These are phyloP conservation scores for Zapus hudsonius DNA, from an alignment of 2,113 vertebrate species.

Conservation along the genomic window DNA sequence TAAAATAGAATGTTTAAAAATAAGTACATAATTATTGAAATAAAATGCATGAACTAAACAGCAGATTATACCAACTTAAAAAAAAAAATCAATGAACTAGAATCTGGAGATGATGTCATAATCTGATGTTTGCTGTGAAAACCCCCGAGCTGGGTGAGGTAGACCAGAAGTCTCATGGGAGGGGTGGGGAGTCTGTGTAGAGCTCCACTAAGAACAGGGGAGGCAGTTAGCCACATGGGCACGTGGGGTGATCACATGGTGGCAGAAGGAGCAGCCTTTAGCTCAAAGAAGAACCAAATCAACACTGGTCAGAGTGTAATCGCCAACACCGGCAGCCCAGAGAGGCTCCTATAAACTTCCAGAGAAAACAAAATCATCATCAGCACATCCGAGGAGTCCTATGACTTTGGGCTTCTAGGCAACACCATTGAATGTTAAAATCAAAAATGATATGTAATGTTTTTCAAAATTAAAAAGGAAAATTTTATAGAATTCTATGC, in stretches of 20 bases:
- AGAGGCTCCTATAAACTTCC: background rate
- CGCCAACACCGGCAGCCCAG: background rate
- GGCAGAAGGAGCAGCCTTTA: background rate
- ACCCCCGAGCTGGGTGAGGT: background rate
- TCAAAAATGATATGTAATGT: background rate
- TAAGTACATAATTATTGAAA: background rate
- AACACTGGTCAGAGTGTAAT: background rate
- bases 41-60: background rate
- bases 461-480: background rate
- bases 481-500: background rate
- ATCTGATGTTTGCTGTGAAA: background rate
- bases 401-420: background rate
- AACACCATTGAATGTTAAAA: background rate
- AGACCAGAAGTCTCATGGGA: fast-evolving
- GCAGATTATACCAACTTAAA: background rate
- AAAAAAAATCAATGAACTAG: background rate
- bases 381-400: background rate
- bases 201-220: background rate
- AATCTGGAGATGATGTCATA: background rate
- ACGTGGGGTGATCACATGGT: fast-evolving
- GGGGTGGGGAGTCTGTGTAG: too few relatives aligned
- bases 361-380: background rate
- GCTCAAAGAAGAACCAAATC: background rate
- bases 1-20: background rate
- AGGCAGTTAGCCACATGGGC: too few relatives aligned